phyloP scores from a whole-genome alignment of 1,140 invertebrate species.

The Conus betulinus region DNA sequence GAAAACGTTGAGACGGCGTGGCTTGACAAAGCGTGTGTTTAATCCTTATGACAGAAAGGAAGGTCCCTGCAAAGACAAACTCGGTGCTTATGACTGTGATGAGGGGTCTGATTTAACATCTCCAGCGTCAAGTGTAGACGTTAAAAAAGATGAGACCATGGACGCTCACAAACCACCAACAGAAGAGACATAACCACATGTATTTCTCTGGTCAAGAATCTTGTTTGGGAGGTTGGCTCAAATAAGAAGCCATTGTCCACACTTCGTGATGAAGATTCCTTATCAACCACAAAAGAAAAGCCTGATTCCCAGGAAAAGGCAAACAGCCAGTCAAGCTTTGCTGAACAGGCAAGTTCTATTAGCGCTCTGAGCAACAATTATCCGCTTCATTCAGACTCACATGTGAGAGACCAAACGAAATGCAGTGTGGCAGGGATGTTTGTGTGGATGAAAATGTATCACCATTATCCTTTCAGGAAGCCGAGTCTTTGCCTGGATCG shows the following conservation, averaged over 20 bases:
- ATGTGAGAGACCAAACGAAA: not conserved
- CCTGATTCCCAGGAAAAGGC: too few relatives aligned
- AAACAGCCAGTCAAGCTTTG: not conserved
- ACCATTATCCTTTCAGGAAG: too few relatives aligned
- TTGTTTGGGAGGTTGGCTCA: not conserved
- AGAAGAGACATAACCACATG: not conserved
- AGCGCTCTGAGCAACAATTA: not conserved
- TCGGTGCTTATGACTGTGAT: not conserved
- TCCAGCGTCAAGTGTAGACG: not conserved
- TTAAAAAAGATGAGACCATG: not conserved
- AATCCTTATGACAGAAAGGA: conserved; percentile 8
- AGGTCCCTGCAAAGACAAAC: not conserved
- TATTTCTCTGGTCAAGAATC: not conserved
- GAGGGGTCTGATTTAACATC: not conserved
- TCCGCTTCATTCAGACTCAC: not conserved
- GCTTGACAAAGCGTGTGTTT: not conserved
- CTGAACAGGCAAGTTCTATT: not conserved
- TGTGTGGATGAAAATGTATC: too few relatives aligned
- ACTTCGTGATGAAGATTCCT: not conserved
- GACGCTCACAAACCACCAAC: not conserved
- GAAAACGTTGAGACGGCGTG: not conserved
- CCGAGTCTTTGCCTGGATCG: too few relatives aligned
- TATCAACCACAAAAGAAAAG: too few relatives aligned
- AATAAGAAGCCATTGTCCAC: not conserved
- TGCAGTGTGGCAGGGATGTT: not conserved